phyloP scores from a whole-genome alignment of 1,140 invertebrate genomes.

The Lepidurus couesii region DNA sequence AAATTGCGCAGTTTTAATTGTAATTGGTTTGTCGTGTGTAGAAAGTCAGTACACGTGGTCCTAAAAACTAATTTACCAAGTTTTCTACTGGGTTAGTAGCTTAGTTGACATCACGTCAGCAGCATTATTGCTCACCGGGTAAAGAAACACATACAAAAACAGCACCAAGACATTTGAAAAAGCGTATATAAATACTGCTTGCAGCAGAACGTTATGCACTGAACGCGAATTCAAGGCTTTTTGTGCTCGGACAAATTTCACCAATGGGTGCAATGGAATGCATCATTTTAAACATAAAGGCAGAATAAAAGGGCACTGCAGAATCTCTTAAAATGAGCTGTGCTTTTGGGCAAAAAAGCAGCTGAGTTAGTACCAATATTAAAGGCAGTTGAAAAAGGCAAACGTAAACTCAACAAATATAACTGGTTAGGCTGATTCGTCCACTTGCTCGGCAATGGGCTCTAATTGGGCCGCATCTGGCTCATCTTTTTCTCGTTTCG shows the following conservation, averaged over 20 bases:
- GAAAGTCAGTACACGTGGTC: neutral
- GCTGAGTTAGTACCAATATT: neutral
- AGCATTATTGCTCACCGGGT: neutral
- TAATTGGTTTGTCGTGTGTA: neutral
- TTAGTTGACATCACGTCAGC: neutral
- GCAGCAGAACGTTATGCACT: neutral
- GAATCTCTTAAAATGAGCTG: neutral
- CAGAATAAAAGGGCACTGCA: neutral
- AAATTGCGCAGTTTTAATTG: slow-evolving; percentile 11
- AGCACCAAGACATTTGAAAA: neutral
- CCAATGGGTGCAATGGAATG: neutral
- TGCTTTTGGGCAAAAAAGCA: neutral
- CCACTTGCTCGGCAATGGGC: slow-evolving; percentile 33
- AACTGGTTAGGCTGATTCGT: neutral
- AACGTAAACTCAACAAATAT: neutral
- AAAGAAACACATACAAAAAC: neutral
- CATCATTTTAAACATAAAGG: neutral
- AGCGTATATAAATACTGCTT: neutral
- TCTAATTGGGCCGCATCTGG: slow-evolving; percentile 12
- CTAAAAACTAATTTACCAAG: neutral
- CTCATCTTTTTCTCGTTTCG: slow-evolving; percentile 26
- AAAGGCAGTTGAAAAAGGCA: neutral
- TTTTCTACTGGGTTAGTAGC: too few relatives aligned
- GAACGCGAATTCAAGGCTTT: neutral
- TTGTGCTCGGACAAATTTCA: neutral